Base-by-base conservation (phyloP, 2,113 vertebrate genomes). In the Tinamus guttatus region DNA sequence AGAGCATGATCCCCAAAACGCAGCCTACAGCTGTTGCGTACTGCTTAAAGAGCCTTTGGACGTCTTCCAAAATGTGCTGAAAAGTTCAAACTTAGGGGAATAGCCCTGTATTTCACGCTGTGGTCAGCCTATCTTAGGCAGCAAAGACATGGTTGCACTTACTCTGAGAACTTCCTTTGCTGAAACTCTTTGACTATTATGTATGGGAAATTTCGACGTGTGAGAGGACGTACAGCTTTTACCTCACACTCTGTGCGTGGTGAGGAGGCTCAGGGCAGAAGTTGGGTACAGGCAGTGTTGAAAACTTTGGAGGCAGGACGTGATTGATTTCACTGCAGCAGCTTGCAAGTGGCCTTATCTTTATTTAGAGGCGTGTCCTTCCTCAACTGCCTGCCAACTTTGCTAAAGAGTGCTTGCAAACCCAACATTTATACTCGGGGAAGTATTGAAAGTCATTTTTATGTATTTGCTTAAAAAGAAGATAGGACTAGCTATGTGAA, bases 211-310 rank as follows among this genome's bases (percentile, higher is more conserved):
- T 49, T 51, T 56, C 52, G 18, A 8, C 62, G 27, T 2, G 30
- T 1, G 5, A 22, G 52, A 76, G 32, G 19, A 64, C 1, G 0
- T 3, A 8, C 7, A 3, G 22, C 2, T 71, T 67, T 65, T 25
- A 38, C 20, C 59, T 43, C 15, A 11, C 0, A 1, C 63, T 71
- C 18, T 22, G 3, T 28, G 2, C 4, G 7, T 10, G 13, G 54
- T 3, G 58, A 71, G 18, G 51, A 11, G 18, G n/a, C 15, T 71
- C n/a, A 13, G 36, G 69, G 59, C 38, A 25, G 32, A 36, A 21
- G 18, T 56, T 19, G 21, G 41, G 68, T 19, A 70, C 58, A 41
- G 45, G 75, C 7, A 17, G 14, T 25, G 59, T 20, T 64, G 45
- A 38, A 27, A 54, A 38, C 22, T 27, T 45, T 51, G 16, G 15